Evolutionary conservation across 2,888 invertebrate genomes (phyloP).

Genomic region (Eupithecia subumbrata): DNA sequence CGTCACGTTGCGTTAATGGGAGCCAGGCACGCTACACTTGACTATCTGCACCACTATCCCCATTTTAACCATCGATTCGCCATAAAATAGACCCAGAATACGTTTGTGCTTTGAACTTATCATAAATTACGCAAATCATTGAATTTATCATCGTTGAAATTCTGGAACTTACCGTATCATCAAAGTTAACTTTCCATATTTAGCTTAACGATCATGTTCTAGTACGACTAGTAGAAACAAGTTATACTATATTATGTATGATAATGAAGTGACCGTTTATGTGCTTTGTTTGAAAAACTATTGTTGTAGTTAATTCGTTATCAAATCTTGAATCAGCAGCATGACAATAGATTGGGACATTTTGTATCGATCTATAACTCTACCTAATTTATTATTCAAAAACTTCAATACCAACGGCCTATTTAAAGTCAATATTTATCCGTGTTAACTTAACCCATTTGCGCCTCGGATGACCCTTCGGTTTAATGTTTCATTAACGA

Average conservation of each 20-base stretch:
- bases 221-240: not conserved
- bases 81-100: constrained; percentile 46
- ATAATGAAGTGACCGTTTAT: not conserved
- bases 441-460: constrained; percentile 17
- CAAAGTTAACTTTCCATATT: constrained; percentile 4
- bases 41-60: constrained; percentile 71
- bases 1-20: constrained; percentile 83
- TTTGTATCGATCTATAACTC: constrained; percentile 1
- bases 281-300: constrained; percentile 24
- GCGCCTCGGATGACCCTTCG: constrained; percentile 20
- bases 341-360: constrained; percentile 19
- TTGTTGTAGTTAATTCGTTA: constrained; percentile 22
- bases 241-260: not conserved
- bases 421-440: constrained; percentile 14
- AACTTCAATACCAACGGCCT: constrained; percentile 5
- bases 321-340: constrained; percentile 5
- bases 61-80: constrained; percentile 61
- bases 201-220: not conserved
- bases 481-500: constrained; percentile 39
- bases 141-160: constrained; percentile 22
- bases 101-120: constrained; percentile 29
- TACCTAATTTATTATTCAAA: constrained; percentile 24
- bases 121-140: constrained; percentile 30
- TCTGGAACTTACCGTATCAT: constrained; percentile 12
- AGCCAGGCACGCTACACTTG: constrained; percentile 78